Evolutionary conservation across 2,888 invertebrate genomes (phyloP), one percentile per base, ranked within the genome.

Genomic region (Epirrita christyi): DNA sequence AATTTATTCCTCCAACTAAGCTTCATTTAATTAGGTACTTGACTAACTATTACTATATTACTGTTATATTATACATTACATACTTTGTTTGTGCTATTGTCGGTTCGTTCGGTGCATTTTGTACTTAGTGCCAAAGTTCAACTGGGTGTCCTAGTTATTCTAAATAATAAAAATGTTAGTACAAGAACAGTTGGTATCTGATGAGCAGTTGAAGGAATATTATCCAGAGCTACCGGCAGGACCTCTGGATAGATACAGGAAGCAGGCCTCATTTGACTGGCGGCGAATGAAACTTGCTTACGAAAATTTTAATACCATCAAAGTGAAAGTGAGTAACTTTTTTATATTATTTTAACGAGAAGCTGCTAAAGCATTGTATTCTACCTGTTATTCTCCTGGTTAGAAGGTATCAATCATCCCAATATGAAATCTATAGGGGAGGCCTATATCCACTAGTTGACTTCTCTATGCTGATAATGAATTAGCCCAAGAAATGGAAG

Each of bases 221-320:
- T 89, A 94, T 61, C 92, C 93, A 5, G 93, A 94, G 69, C 93
- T 95, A 60, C 94, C 94, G 11, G 81, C 83, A 27, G 96, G 96
- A 5, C 94, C 94, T 11, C 80, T 96, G 58, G 94, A 95, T 69
- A 75, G 70, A 5, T 96, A 95, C 72, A 90, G 96, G 48, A 93
- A 93, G 64, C 92, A 90, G 64, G 94, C 95, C 0, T 88, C 94
- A 0, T 96, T 96, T 71, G 94, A 95, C 68, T 95, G 95, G 93
- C 94, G 95, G 44, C 94, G 94, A 28, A 86, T 92, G 83, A 92
- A 90, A 72, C 75, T 91, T 9, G 72, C 72, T 37, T 89, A 87
- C 59, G 90, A 92, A 51, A 82, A 73, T 59, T 64, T 84, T 37
- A 70, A 73, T 37, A 77, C 85, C 5, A 80, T 92, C 10, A 78